Evolutionary conservation across 1,140 invertebrate genomes (phyloP).

Genomic region (Helicorthomorpha holstii): DNA sequence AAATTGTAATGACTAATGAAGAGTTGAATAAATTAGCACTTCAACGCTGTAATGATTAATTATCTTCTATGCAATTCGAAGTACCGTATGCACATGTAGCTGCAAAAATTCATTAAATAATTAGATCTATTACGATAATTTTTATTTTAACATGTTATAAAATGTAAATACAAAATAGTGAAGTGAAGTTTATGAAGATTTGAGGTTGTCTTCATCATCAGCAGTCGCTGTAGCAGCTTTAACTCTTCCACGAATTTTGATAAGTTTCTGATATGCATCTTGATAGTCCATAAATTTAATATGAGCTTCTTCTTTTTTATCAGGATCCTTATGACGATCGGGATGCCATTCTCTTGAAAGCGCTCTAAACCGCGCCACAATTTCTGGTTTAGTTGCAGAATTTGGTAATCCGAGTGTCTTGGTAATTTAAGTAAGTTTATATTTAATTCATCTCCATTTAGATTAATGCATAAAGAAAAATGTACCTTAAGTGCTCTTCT

Average conservation of each 20-base stretch:
- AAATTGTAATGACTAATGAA: too few relatives aligned
- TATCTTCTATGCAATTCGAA: too few relatives aligned
- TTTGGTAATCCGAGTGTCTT: slow-evolving; percentile 55
- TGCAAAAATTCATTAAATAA: too few relatives aligned
- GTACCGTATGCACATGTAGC: too few relatives aligned
- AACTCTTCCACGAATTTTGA: slow-evolving; percentile 48
- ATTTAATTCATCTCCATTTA: slow-evolving; percentile 1
- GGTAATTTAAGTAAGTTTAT: slow-evolving; percentile 3
- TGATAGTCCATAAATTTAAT: slow-evolving; percentile 85
- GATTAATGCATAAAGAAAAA: background rate
- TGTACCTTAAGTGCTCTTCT: slow-evolving; percentile 71
- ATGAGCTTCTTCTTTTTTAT: slow-evolving; percentile 44
- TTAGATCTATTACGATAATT: too few relatives aligned
- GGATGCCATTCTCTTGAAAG: slow-evolving; percentile 81
- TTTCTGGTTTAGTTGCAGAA: slow-evolving; percentile 63
- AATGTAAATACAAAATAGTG: too few relatives aligned
- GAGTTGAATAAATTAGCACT: too few relatives aligned
- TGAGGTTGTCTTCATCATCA: too few relatives aligned
- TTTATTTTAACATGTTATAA: too few relatives aligned
- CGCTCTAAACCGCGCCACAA: slow-evolving; percentile 57
- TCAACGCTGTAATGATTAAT: too few relatives aligned
- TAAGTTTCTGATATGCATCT: slow-evolving; percentile 69
- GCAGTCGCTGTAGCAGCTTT: background rate
- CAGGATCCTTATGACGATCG: slow-evolving; percentile 64
- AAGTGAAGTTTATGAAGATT: too few relatives aligned